Conservation (phyloP, 1,140 invertebrate genomes). For the Danaus plexippus region DNA sequence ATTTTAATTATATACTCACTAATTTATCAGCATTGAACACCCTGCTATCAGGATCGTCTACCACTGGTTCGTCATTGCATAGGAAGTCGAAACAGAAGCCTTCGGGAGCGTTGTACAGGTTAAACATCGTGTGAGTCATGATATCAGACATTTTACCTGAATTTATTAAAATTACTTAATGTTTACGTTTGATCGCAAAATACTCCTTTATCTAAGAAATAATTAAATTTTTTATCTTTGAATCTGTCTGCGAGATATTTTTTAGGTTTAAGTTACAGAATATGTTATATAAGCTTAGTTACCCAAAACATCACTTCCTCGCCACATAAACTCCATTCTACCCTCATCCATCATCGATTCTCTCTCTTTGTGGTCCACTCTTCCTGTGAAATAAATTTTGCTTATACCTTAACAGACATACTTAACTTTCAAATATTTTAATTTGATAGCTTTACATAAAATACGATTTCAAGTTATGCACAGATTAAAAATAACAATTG, state of each 20-base stretch:
- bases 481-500: no score
- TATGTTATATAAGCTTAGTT: constrained; percentile 18
- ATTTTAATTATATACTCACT: constrained; percentile 34
- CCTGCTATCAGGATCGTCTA: constrained; percentile 71
- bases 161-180: constrained; percentile 11
- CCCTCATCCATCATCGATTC: constrained; percentile 73
- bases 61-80: constrained; percentile 76
- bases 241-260: not conserved
- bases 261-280: not conserved
- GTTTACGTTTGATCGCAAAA: no score
- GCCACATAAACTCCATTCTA: constrained; percentile 86
- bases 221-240: no score
- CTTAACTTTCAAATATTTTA: no score
- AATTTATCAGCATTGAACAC: constrained; percentile 71
- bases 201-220: no score
- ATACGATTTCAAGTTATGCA: no score
- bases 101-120: constrained; percentile 78
- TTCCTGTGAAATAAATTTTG: constrained; percentile 68
- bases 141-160: constrained; percentile 60
- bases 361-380: constrained; percentile 85
- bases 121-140: constrained; percentile 65
- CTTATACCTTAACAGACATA: not conserved
- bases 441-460: no score
- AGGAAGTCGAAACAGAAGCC: constrained; percentile 83
- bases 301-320: constrained; percentile 74